Evolutionary conservation across 2,113 vertebrate species (phyloP).

Genomic region (Rhizomys pruinosus): DNA sequence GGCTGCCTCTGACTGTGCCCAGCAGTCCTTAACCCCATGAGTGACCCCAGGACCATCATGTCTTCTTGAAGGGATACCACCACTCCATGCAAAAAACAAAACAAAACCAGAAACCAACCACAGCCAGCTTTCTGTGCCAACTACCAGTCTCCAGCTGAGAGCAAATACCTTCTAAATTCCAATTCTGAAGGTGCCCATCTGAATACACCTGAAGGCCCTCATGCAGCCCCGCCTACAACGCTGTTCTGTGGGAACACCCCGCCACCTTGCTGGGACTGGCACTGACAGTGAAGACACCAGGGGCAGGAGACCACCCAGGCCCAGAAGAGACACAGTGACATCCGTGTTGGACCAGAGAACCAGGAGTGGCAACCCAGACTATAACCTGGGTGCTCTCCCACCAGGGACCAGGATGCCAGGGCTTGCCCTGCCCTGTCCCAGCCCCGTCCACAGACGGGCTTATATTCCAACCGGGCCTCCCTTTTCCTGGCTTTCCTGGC

Average conservation of each 20-base stretch:
- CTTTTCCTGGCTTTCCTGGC: neutral
- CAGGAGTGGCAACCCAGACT: neutral
- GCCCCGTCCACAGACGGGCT: accelerated
- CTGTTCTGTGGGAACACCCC: neutral
- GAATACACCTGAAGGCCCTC: too few species aligned
- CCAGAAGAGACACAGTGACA: accelerated
- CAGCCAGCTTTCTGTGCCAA: neutral
- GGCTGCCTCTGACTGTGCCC: accelerated
- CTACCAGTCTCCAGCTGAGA: neutral
- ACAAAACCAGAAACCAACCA: neutral
- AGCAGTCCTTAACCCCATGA: neutral
- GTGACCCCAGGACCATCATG: neutral
- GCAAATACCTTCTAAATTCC: neutral
- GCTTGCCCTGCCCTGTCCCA: neutral
- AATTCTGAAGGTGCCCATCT: accelerated
- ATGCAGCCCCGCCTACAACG: accelerated
- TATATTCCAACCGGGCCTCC: neutral
- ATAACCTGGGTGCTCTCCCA: accelerated
- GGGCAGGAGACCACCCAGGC: neutral
- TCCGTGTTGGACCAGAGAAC: neutral
- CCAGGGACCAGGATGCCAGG: neutral
- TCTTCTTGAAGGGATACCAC: neutral
- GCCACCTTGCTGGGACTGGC: neutral
- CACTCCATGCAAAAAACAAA: neutral
- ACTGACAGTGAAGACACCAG: neutral